A percentile compares a stretch with the other conserved stretches of the same genome.
phyloP scores from a whole-genome alignment of 2,113 vertebrate genomes.

The Odontophorus gujanensis region DNA sequence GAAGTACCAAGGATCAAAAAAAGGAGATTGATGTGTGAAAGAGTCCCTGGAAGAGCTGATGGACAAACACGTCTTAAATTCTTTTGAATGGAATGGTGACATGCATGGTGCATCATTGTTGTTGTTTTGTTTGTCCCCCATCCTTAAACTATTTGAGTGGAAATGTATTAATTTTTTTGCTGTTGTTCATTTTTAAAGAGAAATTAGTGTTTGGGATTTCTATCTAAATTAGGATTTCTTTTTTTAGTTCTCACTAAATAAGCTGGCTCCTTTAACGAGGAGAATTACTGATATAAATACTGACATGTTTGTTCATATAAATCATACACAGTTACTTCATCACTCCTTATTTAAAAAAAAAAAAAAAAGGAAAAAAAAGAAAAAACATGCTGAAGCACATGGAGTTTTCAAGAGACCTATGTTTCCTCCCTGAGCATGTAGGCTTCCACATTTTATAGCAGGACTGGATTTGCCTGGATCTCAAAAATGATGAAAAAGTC shows the following conservation, averaged over 20 bases:
- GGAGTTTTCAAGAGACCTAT: background rate
- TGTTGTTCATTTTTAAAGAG: background rate
- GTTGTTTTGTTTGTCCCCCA: background rate
- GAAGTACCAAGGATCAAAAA: conserved; percentile 79
- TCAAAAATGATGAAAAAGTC: background rate
- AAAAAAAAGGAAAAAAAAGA: background rate
- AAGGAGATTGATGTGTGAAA: conserved; percentile 85
- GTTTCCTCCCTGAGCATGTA: background rate
- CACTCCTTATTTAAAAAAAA: background rate
- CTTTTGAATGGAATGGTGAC: conserved; percentile 71
- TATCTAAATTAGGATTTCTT: background rate
- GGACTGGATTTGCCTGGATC: background rate
- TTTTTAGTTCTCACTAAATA: background rate
- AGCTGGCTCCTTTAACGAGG: background rate
- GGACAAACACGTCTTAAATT: conserved; percentile 93
- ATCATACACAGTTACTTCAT: background rate
- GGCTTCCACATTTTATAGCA: background rate
- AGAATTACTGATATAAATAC: background rate
- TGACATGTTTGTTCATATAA: background rate
- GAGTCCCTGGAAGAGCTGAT: conserved; percentile 88
- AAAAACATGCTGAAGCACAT: fast-evolving
- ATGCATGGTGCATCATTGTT: background rate
- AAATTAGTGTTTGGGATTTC: background rate
- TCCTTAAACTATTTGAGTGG: background rate
- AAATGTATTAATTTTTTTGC: background rate